Base-by-base conservation (phyloP, 2,113 vertebrate species). In the Oncorhynchus masou region DNA sequence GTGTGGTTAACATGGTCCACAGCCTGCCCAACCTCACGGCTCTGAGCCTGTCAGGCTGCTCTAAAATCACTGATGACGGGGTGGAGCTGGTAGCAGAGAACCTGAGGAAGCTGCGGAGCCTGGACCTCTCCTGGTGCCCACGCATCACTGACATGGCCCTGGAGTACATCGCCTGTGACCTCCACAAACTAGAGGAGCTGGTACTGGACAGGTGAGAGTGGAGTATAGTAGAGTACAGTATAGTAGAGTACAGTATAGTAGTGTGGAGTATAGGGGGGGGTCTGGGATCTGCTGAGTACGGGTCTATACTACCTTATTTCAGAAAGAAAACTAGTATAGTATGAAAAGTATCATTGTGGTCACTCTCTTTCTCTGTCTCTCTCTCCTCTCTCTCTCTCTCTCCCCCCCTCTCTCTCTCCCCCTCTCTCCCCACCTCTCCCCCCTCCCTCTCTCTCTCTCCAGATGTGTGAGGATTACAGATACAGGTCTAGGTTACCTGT, bases 1-100 rank as follows among this genome's bases (percentile, higher is more conserved):
- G 98, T 0, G 98, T 99, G 87, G 98, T 99, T 75, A 99, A 99
- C 84, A 98, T 99, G 96, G 98, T 99, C 62, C 98, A 99, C 92
- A 99, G 98, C 89, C 93, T 99, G 75, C 98, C 98, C 87, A 99
- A 99, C 92, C 93, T 99, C 84, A 99, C 96, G 0, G 91, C 96
- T 0, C 96, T 99, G 83, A 99, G 98, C 91, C 96, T 99, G 74
- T 99, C 98, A 0, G 98, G 98, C 85, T 99, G 98, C 91, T 99
- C 98, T 70, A 99, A 99, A 92, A 98, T 99, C 92, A 99, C 98
- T 0, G 98, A 99, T 0, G 98, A 99, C 0, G 98, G 98, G 0
- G 98, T 99, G 39, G 98, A 99, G 92, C 91, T 99, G 51, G 98
- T 99, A 73, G 98, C 98, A 0, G 98, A 99, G 91, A 99, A 99